A percentile compares a stretch with the other conserved stretches of the same genome.
These are phyloP conservation scores for Heteropelma amictum DNA, from an alignment of 2,888 invertebrate genomes.

Conservation along the genomic window DNA sequence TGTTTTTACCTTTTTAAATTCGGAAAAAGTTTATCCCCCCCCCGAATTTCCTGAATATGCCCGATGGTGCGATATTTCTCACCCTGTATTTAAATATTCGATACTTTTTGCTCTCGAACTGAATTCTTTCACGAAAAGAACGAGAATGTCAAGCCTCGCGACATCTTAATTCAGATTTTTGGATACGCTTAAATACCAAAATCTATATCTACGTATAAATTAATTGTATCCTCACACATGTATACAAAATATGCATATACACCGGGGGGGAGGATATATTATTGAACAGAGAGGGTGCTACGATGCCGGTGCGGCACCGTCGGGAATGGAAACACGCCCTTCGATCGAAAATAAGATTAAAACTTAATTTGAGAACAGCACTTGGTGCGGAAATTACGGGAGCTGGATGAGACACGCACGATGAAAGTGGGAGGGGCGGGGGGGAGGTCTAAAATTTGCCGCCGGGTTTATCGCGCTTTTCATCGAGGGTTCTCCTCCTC, in stretches of 20 bases:
- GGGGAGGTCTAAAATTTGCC: constrained; percentile 41
- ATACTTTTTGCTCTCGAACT: no score
- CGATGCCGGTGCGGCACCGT: constrained; percentile 1
- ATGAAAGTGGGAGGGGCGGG: constrained; percentile 22
- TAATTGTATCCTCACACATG: not conserved
- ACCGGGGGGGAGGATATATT: constrained; percentile 8
- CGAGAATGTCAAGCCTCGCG: no score
- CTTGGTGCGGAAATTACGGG: constrained; percentile 63
- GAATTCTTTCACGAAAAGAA: no score
- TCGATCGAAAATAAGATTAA: constrained; percentile 62
- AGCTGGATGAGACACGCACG: constrained; percentile 47
- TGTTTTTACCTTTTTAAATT: no score
- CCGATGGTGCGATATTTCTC: no score
- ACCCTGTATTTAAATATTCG: no score
- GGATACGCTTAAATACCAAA: no score
- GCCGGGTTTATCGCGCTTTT: constrained; percentile 29
- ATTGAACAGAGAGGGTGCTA: constrained; percentile 8
- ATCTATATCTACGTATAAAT: not conserved
- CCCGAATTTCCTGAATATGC: no score
- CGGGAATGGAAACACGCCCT: no score
- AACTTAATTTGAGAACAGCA: constrained; percentile 63
- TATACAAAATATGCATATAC: no score
- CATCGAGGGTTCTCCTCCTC: constrained; percentile 17
- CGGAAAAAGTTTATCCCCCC: no score
- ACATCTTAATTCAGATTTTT: no score